Conservation (phyloP, 2,888 invertebrate genomes). For the Epirrhoe alternata region DNA sequence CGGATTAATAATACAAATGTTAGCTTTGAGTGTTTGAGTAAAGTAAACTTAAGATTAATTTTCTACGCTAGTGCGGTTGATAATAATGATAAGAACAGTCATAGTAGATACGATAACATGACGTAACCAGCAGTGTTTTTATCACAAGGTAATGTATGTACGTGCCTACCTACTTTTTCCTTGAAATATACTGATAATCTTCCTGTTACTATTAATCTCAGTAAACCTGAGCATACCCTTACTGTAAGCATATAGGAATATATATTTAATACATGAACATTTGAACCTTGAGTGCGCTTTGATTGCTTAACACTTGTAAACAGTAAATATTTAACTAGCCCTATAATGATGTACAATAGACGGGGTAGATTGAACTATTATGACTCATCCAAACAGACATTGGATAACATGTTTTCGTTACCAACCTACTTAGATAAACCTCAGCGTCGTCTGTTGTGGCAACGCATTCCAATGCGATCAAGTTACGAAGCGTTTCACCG, state of each 20-base stretch:
- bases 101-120: slow-evolving; percentile 28
- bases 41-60: slow-evolving; percentile 47
- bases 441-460: slow-evolving; percentile 53
- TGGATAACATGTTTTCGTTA: slow-evolving; percentile 61
- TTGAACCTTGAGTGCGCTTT: slow-evolving; percentile 10
- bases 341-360: slow-evolving; percentile 29
- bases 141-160: slow-evolving; percentile 21
- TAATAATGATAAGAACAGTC: slow-evolving; percentile 35
- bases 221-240: too few relatives aligned
- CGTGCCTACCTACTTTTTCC: slow-evolving; percentile 6
- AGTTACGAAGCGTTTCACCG: slow-evolving; percentile 59
- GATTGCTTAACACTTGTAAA: slow-evolving; percentile 17
- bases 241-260: background rate
- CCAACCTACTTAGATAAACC: slow-evolving; percentile 69
- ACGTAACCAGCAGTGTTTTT: slow-evolving; percentile 39
- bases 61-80: slow-evolving; percentile 40
- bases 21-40: slow-evolving; percentile 44
- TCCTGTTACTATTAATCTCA: background rate
- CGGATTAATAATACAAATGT: slow-evolving; percentile 52
- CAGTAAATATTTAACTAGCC: slow-evolving; percentile 29
- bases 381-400: slow-evolving; percentile 53
- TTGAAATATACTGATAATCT: slow-evolving; percentile 8
- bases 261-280: background rate
- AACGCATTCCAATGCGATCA: slow-evolving; percentile 65
- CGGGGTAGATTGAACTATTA: slow-evolving; percentile 24